phyloP scores from a whole-genome alignment of 2,888 invertebrate species.

The Protodeltote pygarga region DNA sequence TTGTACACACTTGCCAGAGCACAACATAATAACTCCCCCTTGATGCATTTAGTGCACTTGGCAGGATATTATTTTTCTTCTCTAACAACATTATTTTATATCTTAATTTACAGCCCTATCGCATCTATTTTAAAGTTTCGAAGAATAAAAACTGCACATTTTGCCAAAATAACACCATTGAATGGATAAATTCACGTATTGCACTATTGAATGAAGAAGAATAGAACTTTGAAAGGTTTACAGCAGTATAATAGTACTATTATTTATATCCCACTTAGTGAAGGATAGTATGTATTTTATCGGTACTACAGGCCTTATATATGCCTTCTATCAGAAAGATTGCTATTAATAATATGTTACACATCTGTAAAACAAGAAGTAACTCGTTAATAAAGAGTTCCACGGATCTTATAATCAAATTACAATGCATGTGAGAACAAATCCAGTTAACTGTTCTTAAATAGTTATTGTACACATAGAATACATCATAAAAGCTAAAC shows the following conservation, averaged over 20 bases:
- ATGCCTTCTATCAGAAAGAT: slow-evolving; percentile 6
- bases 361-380: slow-evolving; percentile 17
- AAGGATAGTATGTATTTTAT: slow-evolving; percentile 4
- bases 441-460: slow-evolving; percentile 9
- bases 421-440: slow-evolving; percentile 10
- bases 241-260: slow-evolving; percentile 24
- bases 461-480: slow-evolving; percentile 29
- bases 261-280: slow-evolving; percentile 11
- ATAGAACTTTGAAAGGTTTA: slow-evolving; percentile 23
- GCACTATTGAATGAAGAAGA: slow-evolving; percentile 70
- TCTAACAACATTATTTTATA: slow-evolving; percentile 68
- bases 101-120: slow-evolving; percentile 80
- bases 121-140: slow-evolving; percentile 60
- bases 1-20: slow-evolving; percentile 76
- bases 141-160: slow-evolving; percentile 64
- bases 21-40: slow-evolving; percentile 68
- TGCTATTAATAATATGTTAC: slow-evolving; percentile 20
- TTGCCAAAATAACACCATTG: slow-evolving; percentile 72
- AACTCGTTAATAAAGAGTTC: slow-evolving; percentile 13
- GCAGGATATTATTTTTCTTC: slow-evolving; percentile 54
- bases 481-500: slow-evolving; percentile 11
- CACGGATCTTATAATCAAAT: slow-evolving; percentile 6
- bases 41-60: slow-evolving; percentile 62
- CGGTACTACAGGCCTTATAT: slow-evolving; percentile 19
- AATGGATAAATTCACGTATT: slow-evolving; percentile 75